Evolutionary conservation across 2,797 vertebrate genomes (phyloP).

Genomic region (Tachyglossus aculeatus): DNA sequence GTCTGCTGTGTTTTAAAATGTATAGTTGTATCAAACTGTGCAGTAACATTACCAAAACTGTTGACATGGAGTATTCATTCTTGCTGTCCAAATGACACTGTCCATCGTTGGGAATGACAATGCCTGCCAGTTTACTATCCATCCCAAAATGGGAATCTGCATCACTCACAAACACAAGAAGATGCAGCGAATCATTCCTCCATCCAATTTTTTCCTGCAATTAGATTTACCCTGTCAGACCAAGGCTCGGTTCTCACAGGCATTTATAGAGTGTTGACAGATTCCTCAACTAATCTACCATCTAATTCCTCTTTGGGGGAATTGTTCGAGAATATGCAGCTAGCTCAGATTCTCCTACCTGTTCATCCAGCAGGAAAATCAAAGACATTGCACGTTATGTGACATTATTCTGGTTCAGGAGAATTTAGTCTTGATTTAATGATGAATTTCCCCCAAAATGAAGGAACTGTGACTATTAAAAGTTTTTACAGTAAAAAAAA

Average conservation of each 20-base stretch:
- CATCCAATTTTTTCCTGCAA: slow-evolving; percentile 94
- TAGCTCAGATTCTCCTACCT: not conserved
- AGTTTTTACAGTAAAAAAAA: no score
- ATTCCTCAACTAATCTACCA: slow-evolving; percentile 19
- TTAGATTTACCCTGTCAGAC: slow-evolving; percentile 45
- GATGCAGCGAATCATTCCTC: slow-evolving; percentile 94
- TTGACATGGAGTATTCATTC: slow-evolving; percentile 94
- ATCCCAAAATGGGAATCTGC: slow-evolving; percentile 97
- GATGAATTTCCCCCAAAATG: no score
- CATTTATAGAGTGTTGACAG: not conserved
- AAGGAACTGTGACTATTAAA: no score
- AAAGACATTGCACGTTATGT: no score
- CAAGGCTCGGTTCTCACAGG: slow-evolving; percentile 3
- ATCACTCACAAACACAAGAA: slow-evolving; percentile 96
- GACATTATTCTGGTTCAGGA: no score
- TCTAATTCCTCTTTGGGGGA: no score
- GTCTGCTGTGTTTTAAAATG: no score
- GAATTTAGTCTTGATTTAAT: no score
- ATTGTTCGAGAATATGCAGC: not conserved
- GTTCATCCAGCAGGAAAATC: not conserved
- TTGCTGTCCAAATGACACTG: slow-evolving; percentile 93
- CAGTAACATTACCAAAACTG: slow-evolving; percentile 80
- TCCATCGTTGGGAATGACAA: slow-evolving; percentile 94
- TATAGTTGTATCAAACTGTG: slow-evolving; percentile 3
- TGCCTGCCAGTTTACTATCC: slow-evolving; percentile 97